Conservation (phyloP, 2,113 vertebrate genomes). For the Empidonax traillii region DNA sequence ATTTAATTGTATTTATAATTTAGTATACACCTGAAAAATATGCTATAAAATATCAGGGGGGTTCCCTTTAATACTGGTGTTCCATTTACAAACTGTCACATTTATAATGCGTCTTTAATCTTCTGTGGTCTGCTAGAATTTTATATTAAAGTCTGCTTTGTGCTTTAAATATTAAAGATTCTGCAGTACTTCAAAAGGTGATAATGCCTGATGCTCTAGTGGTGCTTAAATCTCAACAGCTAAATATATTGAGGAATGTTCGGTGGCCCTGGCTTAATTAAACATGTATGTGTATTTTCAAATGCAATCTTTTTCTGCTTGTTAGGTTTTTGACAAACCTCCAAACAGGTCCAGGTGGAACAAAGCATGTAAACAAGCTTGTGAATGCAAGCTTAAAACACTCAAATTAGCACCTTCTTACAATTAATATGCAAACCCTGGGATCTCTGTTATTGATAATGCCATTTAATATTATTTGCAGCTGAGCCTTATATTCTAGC, state of each 20-base stretch:
- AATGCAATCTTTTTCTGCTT: slow-evolving; percentile 90
- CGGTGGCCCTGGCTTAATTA: slow-evolving; percentile 91
- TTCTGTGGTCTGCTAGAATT: slow-evolving; percentile 80
- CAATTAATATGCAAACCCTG: slow-evolving; percentile 85
- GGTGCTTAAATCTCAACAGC: slow-evolving; percentile 83
- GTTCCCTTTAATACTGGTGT: slow-evolving; percentile 77
- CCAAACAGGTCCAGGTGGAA: slow-evolving; percentile 97
- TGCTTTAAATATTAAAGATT: slow-evolving; percentile 96
- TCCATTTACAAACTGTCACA: slow-evolving; percentile 86
- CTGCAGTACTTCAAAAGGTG: slow-evolving; percentile 89
- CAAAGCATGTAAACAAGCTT: slow-evolving; percentile 91
- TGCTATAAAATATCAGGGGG: slow-evolving; percentile 77
- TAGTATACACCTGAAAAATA: slow-evolving; percentile 81
- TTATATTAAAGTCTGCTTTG: slow-evolving; percentile 83
- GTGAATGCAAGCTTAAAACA: slow-evolving; percentile 89
- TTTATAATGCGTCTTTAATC: slow-evolving; percentile 82
- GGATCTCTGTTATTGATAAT: slow-evolving; percentile 76
- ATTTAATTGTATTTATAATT: slow-evolving; percentile 86
- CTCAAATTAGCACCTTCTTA: slow-evolving; percentile 92
- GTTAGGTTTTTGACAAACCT: slow-evolving; percentile 94
- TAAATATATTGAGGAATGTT: slow-evolving; percentile 82
- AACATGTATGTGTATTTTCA: slow-evolving; percentile 94
- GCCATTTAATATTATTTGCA: slow-evolving; percentile 69
- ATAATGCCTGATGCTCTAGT: slow-evolving; percentile 86
- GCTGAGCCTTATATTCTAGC: slow-evolving; percentile 58